A percentile compares a stretch with the other conserved stretches of the same genome.
Evolutionary conservation across 2,888 invertebrate species (phyloP).

Genomic region (Xestia c-nigrum): DNA sequence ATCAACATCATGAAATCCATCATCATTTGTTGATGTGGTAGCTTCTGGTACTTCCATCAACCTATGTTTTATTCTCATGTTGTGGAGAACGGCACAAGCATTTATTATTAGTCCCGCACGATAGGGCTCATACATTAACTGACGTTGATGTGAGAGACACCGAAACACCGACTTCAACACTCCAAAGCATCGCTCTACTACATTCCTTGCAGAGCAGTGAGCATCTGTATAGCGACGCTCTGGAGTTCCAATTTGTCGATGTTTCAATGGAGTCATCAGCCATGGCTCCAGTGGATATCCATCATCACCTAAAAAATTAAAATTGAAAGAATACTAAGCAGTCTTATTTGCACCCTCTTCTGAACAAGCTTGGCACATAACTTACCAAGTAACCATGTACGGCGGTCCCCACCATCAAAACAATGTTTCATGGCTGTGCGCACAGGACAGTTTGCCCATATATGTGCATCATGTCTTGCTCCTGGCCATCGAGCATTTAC

Average conservation of each 20-base stretch:
- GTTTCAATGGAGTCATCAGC: constrained; percentile 2
- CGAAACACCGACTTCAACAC: background rate
- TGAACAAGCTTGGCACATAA: too few relatives aligned
- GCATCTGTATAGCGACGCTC: constrained; percentile 3
- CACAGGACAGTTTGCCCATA: constrained; percentile 6
- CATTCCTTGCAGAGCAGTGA: background rate
- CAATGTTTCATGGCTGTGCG: background rate
- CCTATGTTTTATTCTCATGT: too few relatives aligned
- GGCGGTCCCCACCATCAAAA: too few relatives aligned
- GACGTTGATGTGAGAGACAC: constrained; percentile 1
- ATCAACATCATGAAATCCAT: too few relatives aligned
- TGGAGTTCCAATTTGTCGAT: background rate
- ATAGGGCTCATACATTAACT: background rate
- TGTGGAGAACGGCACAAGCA: too few relatives aligned
- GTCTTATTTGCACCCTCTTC: too few relatives aligned
- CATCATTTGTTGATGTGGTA: too few relatives aligned
- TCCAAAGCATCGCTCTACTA: background rate
- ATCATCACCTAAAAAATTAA: background rate
- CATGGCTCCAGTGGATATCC: background rate
- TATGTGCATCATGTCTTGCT: background rate
- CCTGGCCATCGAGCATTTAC: background rate
- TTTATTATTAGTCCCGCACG: background rate
- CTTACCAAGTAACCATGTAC: too few relatives aligned
- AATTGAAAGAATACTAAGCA: too few relatives aligned
- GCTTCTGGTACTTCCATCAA: too few relatives aligned